Evolutionary conservation across 2,797 vertebrate species (phyloP).

Genomic region (Lophius americanus): DNA sequence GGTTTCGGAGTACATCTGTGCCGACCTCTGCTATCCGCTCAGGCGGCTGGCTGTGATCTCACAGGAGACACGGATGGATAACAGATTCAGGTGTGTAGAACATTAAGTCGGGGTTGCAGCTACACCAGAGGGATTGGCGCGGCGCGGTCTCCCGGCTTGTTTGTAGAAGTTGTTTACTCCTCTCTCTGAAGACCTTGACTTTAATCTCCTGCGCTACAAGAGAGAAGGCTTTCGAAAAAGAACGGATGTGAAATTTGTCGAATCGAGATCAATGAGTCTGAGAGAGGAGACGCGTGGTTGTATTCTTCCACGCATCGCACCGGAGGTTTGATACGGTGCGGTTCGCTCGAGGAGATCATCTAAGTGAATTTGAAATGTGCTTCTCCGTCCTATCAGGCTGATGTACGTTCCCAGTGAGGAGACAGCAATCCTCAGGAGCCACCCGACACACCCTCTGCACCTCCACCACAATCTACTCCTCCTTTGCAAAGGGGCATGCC

Average conservation of each 20-base stretch:
- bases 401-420: constrained; percentile 72
- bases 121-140: constrained; percentile 52
- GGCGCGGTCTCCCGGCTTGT: constrained; percentile 56
- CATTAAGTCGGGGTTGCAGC: constrained; percentile 71
- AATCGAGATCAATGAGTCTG: constrained; percentile 9
- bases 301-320: constrained; percentile 54
- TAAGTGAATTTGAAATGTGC: constrained; percentile 62
- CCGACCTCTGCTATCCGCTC: constrained; percentile 47
- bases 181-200: constrained; percentile 21
- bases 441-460: constrained; percentile 43
- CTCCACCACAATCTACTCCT: constrained; percentile 48
- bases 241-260: constrained; percentile 33
- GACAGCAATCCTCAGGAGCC: constrained; percentile 65
- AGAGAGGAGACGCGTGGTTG: constrained; percentile 34
- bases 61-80: constrained; percentile 34
- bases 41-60: constrained; percentile 29
- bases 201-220: not conserved
- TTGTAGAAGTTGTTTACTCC: constrained; percentile 45
- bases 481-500: constrained; percentile 86
- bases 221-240: constrained; percentile 21
- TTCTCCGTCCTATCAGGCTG: constrained; percentile 75
- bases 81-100: constrained; percentile 64
- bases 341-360: constrained; percentile 48
- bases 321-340: constrained; percentile 51
- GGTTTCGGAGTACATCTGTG: constrained; percentile 36